Conservation (phyloP, 2,113 vertebrate genomes). For the Hippocampus barbouri region DNA sequence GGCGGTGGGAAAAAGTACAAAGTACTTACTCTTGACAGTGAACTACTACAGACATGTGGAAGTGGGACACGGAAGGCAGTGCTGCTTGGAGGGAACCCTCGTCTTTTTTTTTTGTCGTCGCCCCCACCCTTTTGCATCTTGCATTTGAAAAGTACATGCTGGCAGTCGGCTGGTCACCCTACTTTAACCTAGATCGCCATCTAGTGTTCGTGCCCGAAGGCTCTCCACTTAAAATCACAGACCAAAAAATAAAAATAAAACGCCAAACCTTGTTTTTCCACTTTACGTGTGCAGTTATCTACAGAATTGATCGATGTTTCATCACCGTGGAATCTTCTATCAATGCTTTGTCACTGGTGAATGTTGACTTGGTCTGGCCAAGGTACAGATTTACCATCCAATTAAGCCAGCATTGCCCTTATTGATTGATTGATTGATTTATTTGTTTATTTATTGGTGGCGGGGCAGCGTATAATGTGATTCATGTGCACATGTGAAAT, state of each 20-base stretch:
- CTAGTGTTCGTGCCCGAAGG: slow-evolving; percentile 41
- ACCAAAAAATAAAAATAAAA: neutral
- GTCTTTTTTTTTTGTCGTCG: neutral
- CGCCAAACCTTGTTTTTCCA: neutral
- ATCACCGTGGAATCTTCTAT: neutral
- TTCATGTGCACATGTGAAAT: too few relatives aligned
- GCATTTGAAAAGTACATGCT: neutral
- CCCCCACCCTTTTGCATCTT: neutral
- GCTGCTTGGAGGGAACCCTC: neutral
- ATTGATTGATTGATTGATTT: neutral
- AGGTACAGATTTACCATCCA: neutral
- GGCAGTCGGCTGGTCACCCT: slow-evolving; percentile 6
- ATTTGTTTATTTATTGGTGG: too few relatives aligned
- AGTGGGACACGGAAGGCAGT: neutral
- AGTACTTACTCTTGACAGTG: neutral
- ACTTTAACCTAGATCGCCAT: slow-evolving; percentile 68
- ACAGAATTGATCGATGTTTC: neutral
- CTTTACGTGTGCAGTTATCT: neutral
- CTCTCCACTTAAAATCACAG: neutral
- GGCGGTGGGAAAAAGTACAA: neutral
- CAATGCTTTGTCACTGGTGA: neutral
- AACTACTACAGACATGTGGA: neutral
- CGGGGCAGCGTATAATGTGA: neutral
- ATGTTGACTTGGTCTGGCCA: neutral
- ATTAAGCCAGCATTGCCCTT: neutral